phyloP scores from a whole-genome alignment of 2,888 invertebrate genomes.

The Dryobota labecula region DNA sequence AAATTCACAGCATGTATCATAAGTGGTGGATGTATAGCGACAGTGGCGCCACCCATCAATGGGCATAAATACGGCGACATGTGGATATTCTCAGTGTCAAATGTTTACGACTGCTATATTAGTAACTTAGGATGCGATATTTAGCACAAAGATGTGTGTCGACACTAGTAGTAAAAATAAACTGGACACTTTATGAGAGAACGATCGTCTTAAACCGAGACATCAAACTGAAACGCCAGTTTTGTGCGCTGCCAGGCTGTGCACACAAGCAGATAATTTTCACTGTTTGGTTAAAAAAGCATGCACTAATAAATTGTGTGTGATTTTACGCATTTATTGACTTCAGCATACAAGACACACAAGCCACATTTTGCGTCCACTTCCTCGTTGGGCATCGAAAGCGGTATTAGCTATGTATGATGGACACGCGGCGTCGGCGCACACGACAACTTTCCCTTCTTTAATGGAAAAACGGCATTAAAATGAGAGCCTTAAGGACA shows the following conservation, averaged over 20 bases:
- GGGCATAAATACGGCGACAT: conserved; percentile 51
- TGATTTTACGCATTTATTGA: conserved; percentile 60
- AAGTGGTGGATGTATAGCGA: conserved; percentile 57
- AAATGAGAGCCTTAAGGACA: conserved; percentile 78
- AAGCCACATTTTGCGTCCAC: conserved; percentile 71
- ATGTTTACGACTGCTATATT: conserved; percentile 53
- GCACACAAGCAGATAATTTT: conserved; percentile 15
- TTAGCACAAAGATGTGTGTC: conserved; percentile 54
- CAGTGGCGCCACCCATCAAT: conserved; percentile 63
- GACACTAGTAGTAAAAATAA: conserved; percentile 54
- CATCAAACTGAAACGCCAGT: conserved; percentile 29
- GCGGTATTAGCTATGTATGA: conserved; percentile 86
- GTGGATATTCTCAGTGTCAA: conserved; percentile 53
- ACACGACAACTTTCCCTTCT: conserved; percentile 88
- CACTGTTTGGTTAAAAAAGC: conserved; percentile 18
- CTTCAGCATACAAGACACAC: conserved; percentile 52
- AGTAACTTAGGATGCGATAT: conserved; percentile 52
- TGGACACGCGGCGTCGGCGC: conserved; percentile 80
- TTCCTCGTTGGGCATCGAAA: conserved; percentile 87
- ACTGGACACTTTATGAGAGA: conserved; percentile 43
- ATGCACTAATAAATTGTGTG: conserved; percentile 42
- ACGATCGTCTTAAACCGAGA: conserved; percentile 24
- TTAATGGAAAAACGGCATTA: conserved; percentile 87
- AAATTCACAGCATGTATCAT: conserved; percentile 70
- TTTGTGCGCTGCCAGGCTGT: neutral